Percentiles rank a stretch among this genome's conserved stretches.
These are phyloP conservation scores for Luscinia luscinia DNA, from an alignment of 2,797 vertebrate species.

Conservation along the genomic window DNA sequence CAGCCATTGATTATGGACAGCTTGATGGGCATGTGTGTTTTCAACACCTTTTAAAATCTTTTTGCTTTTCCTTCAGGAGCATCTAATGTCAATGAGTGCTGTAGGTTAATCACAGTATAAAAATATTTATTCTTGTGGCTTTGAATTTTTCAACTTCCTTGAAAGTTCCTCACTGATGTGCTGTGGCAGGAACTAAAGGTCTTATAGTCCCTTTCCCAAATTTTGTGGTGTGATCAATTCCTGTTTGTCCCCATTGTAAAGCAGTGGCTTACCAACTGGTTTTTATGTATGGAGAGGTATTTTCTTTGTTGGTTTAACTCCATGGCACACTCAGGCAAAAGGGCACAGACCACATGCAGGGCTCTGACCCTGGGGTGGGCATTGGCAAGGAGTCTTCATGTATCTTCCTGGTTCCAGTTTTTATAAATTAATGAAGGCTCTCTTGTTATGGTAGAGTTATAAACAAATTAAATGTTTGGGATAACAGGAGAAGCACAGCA, in stretches of 20 bases:
- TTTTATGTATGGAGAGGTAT: neutral
- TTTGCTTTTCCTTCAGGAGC: neutral
- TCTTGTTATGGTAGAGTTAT: neutral
- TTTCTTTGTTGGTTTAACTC: neutral
- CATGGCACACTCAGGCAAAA: neutral
- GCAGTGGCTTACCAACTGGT: neutral
- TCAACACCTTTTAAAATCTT: neutral
- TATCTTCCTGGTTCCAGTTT: neutral
- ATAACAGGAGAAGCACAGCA: neutral
- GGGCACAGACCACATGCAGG: neutral
- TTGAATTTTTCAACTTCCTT: neutral
- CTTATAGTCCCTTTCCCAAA: neutral
- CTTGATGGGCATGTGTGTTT: neutral
- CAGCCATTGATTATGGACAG: neutral
- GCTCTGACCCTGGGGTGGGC: neutral
- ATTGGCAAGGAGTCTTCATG: neutral
- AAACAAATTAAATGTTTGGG: neutral
- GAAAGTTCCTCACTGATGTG: neutral
- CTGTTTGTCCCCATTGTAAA: neutral
- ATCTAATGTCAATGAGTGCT: neutral
- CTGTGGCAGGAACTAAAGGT: neutral
- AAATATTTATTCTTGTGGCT: neutral
- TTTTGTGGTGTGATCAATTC: neutral
- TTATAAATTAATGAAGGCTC: neutral
- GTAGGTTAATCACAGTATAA: neutral